A percentile compares a stretch with the other conserved stretches of the same genome.
phyloP scores from a whole-genome alignment of 1,140 invertebrate species.

The Heliconius congener region DNA sequence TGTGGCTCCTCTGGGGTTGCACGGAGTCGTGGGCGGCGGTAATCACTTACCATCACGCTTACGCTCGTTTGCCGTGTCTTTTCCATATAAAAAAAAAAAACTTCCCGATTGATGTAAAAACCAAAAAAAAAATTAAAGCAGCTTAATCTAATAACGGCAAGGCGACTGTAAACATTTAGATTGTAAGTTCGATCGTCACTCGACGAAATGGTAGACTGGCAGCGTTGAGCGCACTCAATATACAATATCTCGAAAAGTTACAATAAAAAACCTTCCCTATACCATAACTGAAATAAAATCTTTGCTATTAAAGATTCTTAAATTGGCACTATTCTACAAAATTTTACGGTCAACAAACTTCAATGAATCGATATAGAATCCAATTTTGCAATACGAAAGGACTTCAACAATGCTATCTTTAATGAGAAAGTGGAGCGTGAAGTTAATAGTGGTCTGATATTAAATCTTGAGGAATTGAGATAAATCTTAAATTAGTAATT shows the following conservation, averaged over 20 bases:
- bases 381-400: constrained; percentile 19
- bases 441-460: constrained; percentile 21
- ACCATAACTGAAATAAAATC: no score
- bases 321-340: background rate
- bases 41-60: no score
- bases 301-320: background rate
- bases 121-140: no score
- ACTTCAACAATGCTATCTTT: constrained; percentile 17
- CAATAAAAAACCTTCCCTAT: background rate
- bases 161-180: no score
- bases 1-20: no score
- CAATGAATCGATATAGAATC: constrained; percentile 17
- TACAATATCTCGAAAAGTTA: background rate
- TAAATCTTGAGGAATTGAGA: background rate
- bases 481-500: constrained; percentile 12
- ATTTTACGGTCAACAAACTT: constrained; percentile 9
- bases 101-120: no score
- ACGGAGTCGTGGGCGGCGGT: no score
- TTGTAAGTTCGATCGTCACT: no score
- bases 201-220: background rate
- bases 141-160: no score
- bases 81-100: background rate
- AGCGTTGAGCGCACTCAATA: background rate
- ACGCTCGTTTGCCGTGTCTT: no score
- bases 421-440: constrained; percentile 13